These are phyloP conservation scores for Brachyptera putata DNA, from an alignment of 2,888 invertebrate species.

Conservation along the genomic window DNA sequence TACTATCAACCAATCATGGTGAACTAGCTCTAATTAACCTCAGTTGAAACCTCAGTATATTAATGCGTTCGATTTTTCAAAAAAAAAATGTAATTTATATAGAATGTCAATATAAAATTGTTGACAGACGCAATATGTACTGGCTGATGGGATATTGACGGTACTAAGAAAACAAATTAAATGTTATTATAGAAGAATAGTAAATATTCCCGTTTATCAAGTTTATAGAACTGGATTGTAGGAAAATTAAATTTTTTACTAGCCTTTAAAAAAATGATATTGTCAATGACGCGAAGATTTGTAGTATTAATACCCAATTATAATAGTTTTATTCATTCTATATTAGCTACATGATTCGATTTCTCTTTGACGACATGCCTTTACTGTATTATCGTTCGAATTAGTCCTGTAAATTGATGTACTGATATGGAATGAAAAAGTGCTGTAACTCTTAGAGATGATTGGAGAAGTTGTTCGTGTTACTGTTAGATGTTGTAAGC, in stretches of 20 bases:
- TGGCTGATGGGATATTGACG: background rate
- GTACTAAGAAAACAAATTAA: too few species aligned
- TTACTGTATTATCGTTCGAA: too few species aligned
- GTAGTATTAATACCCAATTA: conserved; percentile 13
- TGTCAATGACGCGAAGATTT: background rate
- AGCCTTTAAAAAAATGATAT: background rate
- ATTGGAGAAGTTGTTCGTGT: too few species aligned
- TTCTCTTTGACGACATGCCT: background rate
- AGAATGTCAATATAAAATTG: background rate
- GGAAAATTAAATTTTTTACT: conserved; percentile 1
- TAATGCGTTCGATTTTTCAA: background rate
- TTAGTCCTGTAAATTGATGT: background rate
- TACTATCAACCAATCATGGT: background rate
- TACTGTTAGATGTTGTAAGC: too few species aligned
- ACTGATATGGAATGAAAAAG: background rate
- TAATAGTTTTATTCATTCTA: conserved; percentile 6
- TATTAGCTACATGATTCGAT: background rate
- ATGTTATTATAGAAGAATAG: background rate
- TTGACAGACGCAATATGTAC: conserved; percentile 5
- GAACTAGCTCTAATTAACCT: conserved; percentile 15
- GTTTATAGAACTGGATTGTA: conserved; percentile 8
- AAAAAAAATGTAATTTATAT: background rate
- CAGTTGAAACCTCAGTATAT: background rate
- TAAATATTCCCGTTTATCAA: conserved; percentile 2
- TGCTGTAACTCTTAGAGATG: too few species aligned